Percentiles rank a stretch among this genome's conserved stretches.
Conservation (phyloP, 2,888 invertebrate genomes). For the Drosophila phalerata region DNA sequence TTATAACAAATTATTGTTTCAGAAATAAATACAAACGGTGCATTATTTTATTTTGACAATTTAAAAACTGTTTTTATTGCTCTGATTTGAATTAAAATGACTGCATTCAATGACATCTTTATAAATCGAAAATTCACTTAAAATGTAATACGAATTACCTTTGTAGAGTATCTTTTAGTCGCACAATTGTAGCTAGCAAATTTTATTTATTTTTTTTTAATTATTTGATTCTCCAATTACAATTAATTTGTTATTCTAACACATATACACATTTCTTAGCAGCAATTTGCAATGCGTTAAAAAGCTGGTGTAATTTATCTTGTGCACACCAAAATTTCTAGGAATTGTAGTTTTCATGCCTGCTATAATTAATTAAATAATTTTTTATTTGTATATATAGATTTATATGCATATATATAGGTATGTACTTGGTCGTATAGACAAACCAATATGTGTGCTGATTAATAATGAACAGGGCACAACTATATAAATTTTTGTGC, state of each 20-base stretch:
- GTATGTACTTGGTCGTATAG: conserved; percentile 14
- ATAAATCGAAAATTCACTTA: neutral
- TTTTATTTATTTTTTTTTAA: conserved; percentile 3
- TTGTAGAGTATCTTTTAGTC: neutral
- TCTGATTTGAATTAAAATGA: neutral
- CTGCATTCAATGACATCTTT: neutral
- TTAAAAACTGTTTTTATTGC: neutral
- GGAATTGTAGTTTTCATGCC: conserved; percentile 56
- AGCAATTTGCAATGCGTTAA: conserved; percentile 28
- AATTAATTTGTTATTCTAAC: conserved; percentile 17
- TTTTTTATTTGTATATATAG: conserved; percentile 44
- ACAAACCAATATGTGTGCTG: conserved; percentile 45
- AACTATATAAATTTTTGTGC: conserved; percentile 76
- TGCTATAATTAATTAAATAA: conserved; percentile 77
- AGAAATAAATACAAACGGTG: conserved; percentile 25
- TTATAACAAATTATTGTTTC: conserved; percentile 39
- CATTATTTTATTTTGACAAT: conserved; percentile 24
- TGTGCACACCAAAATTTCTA: conserved; percentile 48
- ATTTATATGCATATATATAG: conserved; percentile 10
- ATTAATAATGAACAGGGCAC: conserved; percentile 71
- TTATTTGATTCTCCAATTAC: conserved; percentile 20
- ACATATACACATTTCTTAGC: conserved; percentile 25
- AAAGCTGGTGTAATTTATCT: conserved; percentile 54
- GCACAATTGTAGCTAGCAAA: no score
- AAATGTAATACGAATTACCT: neutral